phyloP scores from a whole-genome alignment of 2,797 vertebrate species.

The Orestias chungarensis region DNA sequence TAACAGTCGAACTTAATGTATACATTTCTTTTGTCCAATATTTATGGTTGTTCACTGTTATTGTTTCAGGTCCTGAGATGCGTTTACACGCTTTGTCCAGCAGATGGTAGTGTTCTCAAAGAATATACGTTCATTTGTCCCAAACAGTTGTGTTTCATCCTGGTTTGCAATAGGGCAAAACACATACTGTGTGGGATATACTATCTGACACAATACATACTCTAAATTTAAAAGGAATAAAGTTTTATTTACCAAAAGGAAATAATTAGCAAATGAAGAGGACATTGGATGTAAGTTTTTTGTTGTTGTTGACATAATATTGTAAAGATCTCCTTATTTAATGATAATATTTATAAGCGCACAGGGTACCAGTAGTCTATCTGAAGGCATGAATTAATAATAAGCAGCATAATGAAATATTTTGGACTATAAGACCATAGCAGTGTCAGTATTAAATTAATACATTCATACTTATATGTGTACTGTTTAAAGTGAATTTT shows the following conservation, averaged over 20 bases:
- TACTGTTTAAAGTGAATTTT: too few relatives aligned
- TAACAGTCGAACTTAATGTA: too few relatives aligned
- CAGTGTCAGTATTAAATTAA: neutral
- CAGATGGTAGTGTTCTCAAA: slow-evolving; percentile 31
- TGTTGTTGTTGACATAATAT: neutral
- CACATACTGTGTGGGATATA: neutral
- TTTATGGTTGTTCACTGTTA: neutral
- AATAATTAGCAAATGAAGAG: neutral
- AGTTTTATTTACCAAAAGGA: too few relatives aligned
- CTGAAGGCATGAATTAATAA: neutral
- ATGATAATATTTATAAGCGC: neutral
- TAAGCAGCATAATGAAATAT: neutral
- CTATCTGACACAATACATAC: neutral
- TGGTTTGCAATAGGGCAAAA: neutral
- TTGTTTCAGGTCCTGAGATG: neutral
- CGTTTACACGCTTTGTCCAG: neutral
- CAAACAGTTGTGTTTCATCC: neutral
- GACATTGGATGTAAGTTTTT: too few relatives aligned
- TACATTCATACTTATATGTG: too few relatives aligned
- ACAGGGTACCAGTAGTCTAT: neutral
- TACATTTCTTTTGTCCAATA: too few relatives aligned
- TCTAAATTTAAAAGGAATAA: neutral
- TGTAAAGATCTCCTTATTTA: neutral
- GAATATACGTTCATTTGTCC: neutral
- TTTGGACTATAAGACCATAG: neutral